phyloP scores from a whole-genome alignment of 2,113 vertebrate species.

The Aptenodytes patagonicus region DNA sequence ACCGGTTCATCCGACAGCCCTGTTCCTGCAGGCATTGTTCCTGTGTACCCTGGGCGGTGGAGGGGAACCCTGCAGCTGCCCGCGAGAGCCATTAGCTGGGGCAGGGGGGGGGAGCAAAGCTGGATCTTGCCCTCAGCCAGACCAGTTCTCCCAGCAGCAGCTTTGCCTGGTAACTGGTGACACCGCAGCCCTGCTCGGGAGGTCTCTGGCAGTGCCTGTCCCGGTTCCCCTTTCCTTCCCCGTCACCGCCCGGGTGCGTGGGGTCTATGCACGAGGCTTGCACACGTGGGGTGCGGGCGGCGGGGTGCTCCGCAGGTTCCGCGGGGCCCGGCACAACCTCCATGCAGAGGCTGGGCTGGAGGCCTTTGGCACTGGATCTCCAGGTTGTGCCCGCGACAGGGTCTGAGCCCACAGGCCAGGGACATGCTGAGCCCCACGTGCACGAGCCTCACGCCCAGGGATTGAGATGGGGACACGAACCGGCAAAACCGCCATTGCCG shows the following conservation, averaged over 20 bases:
- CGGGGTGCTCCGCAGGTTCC: not conserved
- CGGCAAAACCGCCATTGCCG: fast-evolving
- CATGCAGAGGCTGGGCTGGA: not conserved
- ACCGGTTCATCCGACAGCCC: too few relatives aligned
- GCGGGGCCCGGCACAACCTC: not conserved
- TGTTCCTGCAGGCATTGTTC: not conserved
- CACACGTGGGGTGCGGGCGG: fast-evolving
- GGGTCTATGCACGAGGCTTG: not conserved
- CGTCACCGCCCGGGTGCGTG: fast-evolving
- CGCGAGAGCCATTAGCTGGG: not conserved
- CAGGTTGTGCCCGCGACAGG: fast-evolving
- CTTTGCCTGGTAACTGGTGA: not conserved
- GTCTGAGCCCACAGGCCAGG: not conserved
- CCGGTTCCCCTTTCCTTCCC: not conserved
- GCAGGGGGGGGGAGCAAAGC: not conserved
- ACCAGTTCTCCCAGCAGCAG: not conserved
- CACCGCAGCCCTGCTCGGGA: not conserved
- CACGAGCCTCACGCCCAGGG: not conserved
- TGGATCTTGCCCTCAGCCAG: not conserved
- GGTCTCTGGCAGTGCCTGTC: not conserved
- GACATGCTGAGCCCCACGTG: not conserved
- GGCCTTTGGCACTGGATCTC: not conserved
- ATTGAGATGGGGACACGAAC: not conserved
- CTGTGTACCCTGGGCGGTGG: not conserved
- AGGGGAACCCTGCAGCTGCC: not conserved